Conservation (phyloP, 2,797 vertebrate species). For the Perodicticus potto region DNA sequence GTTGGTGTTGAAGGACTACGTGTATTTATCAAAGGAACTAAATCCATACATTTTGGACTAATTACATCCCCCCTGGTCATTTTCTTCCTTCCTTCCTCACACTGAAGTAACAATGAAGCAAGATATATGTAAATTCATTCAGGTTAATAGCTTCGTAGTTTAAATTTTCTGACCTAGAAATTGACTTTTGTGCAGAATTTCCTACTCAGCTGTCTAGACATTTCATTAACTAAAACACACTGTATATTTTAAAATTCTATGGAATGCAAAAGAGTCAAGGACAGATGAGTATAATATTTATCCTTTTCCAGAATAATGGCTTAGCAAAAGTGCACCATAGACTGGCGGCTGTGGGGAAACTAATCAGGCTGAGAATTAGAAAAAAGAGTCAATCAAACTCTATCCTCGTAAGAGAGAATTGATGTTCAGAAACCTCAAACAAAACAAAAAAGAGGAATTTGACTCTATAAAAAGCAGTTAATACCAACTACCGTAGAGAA, state of each 20-base stretch:
- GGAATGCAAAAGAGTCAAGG: conserved; percentile 27
- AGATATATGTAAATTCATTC: conserved; percentile 69
- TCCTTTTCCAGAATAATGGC: conserved; percentile 19
- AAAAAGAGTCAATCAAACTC: neutral
- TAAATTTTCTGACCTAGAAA: conserved; percentile 62
- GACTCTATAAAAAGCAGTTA: neutral
- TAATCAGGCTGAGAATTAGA: neutral
- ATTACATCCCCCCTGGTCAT: conserved; percentile 16
- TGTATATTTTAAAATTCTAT: neutral
- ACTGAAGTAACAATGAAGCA: conserved; percentile 20
- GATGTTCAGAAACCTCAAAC: neutral
- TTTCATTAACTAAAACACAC: conserved; percentile 39
- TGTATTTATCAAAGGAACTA: conserved; percentile 69
- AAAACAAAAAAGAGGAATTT: neutral
- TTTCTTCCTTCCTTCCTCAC: conserved; percentile 16
- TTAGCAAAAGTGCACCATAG: neutral
- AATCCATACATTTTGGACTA: conserved; percentile 24
- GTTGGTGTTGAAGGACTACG: conserved; percentile 61
- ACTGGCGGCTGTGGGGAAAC: neutral
- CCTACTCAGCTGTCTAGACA: conserved; percentile 35
- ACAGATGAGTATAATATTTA: neutral
- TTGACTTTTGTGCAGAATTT: conserved; percentile 39
- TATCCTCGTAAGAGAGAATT: neutral
- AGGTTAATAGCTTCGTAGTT: conserved; percentile 48
- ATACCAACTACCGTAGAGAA: neutral